Percentiles rank a stretch among this genome's conserved stretches.
phyloP scores from a whole-genome alignment of 2,113 vertebrate species.

The Sinocyclocheilus grahami region DNA sequence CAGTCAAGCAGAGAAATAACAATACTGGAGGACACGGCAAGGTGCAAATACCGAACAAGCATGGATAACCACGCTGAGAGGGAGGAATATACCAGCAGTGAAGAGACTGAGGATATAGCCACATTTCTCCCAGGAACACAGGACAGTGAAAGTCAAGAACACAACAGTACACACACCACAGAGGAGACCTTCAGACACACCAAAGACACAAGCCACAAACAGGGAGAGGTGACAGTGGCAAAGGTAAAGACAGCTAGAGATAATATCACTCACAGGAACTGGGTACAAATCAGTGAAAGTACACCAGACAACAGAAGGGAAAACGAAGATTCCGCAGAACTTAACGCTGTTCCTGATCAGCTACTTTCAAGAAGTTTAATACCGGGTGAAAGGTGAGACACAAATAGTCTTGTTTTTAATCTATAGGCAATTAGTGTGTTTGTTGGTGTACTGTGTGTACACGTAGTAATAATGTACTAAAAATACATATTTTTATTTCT shows the following conservation, averaged over 20 bases:
- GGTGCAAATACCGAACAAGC: constrained; percentile 11
- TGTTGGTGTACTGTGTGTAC: neutral
- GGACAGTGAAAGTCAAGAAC: constrained; percentile 2
- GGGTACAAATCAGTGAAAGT: neutral
- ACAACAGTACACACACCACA: neutral
- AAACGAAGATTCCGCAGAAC: constrained; percentile 25
- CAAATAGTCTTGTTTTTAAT: neutral
- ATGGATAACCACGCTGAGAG: constrained; percentile 16
- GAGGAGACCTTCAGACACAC: neutral
- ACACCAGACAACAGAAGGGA: too few relatives aligned
- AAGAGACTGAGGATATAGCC: neutral
- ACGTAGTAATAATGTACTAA: too few relatives aligned
- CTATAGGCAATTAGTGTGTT: neutral
- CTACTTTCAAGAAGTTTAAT: neutral
- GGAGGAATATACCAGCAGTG: neutral
- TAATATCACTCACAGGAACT: neutral
- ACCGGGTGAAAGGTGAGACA: constrained; percentile 2
- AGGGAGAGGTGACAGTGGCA: neutral
- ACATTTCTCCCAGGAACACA: neutral
- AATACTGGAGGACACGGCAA: neutral
- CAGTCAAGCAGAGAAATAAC: constrained; percentile 12
- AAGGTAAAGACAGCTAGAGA: neutral
- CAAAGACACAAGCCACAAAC: neutral
- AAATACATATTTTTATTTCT: neutral
- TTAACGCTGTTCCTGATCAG: constrained; percentile 44